phyloP scores from a whole-genome alignment of 1,140 invertebrate species.

The Trichoplusia ni region DNA sequence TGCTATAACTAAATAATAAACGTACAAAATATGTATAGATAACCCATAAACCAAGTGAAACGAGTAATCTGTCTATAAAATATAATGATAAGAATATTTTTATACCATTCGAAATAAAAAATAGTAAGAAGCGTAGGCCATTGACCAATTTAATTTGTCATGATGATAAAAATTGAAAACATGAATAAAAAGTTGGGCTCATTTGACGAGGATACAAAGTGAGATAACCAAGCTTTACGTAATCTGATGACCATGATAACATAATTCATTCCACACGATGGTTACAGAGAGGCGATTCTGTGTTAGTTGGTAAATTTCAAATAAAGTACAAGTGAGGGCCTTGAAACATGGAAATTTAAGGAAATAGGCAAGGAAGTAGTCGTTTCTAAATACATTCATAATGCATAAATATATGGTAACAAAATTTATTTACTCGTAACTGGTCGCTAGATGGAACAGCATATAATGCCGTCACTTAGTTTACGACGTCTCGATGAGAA shows the following conservation, averaged over 20 bases:
- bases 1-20: conserved; percentile 72
- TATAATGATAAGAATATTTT: conserved; percentile 71
- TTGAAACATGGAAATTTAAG: conserved; percentile 54
- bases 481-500: conserved; percentile 59
- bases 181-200: conserved; percentile 2
- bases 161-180: conserved; percentile 16
- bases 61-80: conserved; percentile 58
- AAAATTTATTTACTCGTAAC: conserved; percentile 54
- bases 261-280: conserved; percentile 68
- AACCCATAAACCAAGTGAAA: conserved; percentile 67
- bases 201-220: conserved; percentile 13
- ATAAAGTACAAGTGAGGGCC: conserved; percentile 76
- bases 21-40: conserved; percentile 75
- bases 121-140: conserved; percentile 64
- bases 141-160: conserved; percentile 56
- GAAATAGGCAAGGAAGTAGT: conserved; percentile 46
- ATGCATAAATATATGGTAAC: conserved; percentile 44
- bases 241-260: conserved; percentile 53
- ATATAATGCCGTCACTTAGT: conserved; percentile 65
- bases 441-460: conserved; percentile 62
- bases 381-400: conserved; percentile 44
- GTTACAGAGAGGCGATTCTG: conserved; percentile 45
- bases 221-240: conserved; percentile 54
- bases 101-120: conserved; percentile 70
- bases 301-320: conserved; percentile 49